Evolutionary conservation across 2,797 vertebrate species (phyloP), one percentile per base, ranked within the genome.

Genomic region (Sphenopsis melanotis): DNA sequence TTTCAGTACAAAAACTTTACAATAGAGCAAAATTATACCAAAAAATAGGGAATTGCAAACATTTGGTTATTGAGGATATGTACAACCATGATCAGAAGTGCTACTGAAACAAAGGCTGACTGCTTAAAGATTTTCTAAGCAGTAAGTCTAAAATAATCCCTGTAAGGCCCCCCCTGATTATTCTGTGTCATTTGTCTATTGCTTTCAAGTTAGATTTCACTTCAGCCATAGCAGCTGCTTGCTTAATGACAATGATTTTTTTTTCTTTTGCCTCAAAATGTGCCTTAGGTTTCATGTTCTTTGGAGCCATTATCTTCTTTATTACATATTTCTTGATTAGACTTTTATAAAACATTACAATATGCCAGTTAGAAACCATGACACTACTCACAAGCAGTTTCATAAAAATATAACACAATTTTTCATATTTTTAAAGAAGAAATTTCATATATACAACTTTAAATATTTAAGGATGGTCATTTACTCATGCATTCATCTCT

Each of bases 101-200:
- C 14, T 50, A 15, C n/a, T 63, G 50, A 46, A 85, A 59, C 3
- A 55, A 69, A 69, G 11, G 3, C 16, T 61, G 36, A 52, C 4
- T 0, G 0, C 5, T 61, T 68, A 22, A 64, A 57, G 6, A 1
- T 76, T 74, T 89, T 46, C 24, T 72, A 17, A 14, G 5, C 6
- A 36, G 12, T 24, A 66, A 59, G 4, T 26, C 16, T 69, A 42
- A 80, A 83, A 61, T 20, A 90, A 49, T 69, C 4, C 15, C 50
- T 26, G 1, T 24, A 34, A 72, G 11, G 4, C 39, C 6, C 39
- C 6, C 5, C 15, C 22, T 50, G 39, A 68, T 69, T 87, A 30
- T 71, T 82, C 8, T 90, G 27, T 69, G 30, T 55, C 5, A 47
- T 80, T 76, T 42, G 3, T 42, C 34, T 81, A 30, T 15, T 16